phyloP scores from a whole-genome alignment of 2,113 vertebrate species.

The Megaleporinus macrocephalus region DNA sequence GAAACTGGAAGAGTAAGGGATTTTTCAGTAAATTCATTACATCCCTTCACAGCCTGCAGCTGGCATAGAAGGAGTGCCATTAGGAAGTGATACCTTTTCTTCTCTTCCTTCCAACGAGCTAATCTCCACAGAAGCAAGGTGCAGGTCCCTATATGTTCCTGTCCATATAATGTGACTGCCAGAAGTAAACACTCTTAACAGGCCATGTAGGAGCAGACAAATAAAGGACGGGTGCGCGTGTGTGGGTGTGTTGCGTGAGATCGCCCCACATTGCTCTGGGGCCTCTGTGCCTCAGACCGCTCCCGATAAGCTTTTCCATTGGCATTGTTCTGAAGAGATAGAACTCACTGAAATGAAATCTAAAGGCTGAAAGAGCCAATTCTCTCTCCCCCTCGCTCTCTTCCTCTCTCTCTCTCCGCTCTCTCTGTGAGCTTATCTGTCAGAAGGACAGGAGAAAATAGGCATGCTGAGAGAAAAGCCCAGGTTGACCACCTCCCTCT shows the following conservation, averaged over 20 bases:
- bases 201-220: constrained; percentile 47
- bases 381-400: constrained; percentile 46
- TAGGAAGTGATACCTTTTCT: constrained; percentile 12
- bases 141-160: constrained; percentile 20
- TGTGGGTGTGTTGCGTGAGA: constrained; percentile 22
- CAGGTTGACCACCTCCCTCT: constrained; percentile 45
- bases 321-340: constrained; percentile 69
- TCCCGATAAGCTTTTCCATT: constrained; percentile 63
- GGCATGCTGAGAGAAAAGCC: constrained; percentile 50
- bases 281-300: constrained; percentile 52
- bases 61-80: not conserved
- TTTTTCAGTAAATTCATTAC: constrained; percentile 8
- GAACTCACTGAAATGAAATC: constrained; percentile 68
- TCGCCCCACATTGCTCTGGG: constrained; percentile 43
- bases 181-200: constrained; percentile 53
- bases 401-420: constrained; percentile 28
- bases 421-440: constrained; percentile 61
- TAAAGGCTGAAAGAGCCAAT: constrained; percentile 68
- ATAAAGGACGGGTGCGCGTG: constrained; percentile 38
- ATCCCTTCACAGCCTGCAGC: not conserved
- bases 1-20: not conserved
- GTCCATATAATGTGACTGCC: constrained; percentile 43
- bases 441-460: constrained; percentile 57
- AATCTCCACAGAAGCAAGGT: constrained; percentile 38
- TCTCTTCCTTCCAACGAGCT: constrained; percentile 6